Evolutionary conservation across 2,113 vertebrate species (phyloP).

Genomic region (Syngnathus typhle): DNA sequence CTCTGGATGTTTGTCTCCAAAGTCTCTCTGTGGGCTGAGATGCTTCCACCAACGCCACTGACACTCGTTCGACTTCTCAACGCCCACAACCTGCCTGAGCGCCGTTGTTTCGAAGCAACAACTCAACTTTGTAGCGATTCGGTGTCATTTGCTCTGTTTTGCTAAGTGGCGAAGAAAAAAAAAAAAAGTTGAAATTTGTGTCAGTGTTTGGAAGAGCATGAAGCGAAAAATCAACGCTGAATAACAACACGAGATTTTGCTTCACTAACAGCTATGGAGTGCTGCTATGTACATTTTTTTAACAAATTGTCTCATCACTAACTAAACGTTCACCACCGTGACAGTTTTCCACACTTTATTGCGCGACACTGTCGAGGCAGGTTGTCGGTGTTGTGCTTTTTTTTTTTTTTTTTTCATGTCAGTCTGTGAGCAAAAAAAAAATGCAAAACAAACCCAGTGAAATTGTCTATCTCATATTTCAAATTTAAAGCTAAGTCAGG

Average conservation of each 20-base stretch:
- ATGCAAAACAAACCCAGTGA: constrained; percentile 66
- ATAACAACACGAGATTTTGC: constrained; percentile 20
- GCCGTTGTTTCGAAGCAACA: constrained; percentile 21
- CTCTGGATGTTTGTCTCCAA: constrained; percentile 64
- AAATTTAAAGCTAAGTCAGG: constrained; percentile 79
- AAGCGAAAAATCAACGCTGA: constrained; percentile 29
- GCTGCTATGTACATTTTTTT: constrained; percentile 32
- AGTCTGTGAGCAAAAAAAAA: constrained; percentile 44
- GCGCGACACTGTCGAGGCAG: constrained; percentile 24
- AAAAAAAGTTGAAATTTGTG: constrained; percentile 17
- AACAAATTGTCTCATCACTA: constrained; percentile 41
- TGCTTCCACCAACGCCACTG: constrained; percentile 60
- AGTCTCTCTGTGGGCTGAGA: constrained; percentile 54
- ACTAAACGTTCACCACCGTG: constrained; percentile 30
- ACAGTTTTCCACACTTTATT: constrained; percentile 34
- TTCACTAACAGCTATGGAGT: constrained; percentile 43
- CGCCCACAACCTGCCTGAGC: constrained; percentile 18
- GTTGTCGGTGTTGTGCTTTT: constrained; percentile 55
- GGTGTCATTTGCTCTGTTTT: neutral
- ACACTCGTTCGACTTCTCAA: constrained; percentile 17
- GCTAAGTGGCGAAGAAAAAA: neutral
- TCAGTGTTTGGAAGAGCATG: constrained; percentile 59
- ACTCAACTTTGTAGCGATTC: constrained; percentile 4
- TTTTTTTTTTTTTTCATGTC: constrained; percentile 36
- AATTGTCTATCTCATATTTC: constrained; percentile 77